A percentile compares a stretch with the other conserved stretches of the same genome.
These are phyloP conservation scores for Caenorhabditis parvicauda DNA, from an alignment of 2,888 invertebrate species.

Conservation along the genomic window DNA sequence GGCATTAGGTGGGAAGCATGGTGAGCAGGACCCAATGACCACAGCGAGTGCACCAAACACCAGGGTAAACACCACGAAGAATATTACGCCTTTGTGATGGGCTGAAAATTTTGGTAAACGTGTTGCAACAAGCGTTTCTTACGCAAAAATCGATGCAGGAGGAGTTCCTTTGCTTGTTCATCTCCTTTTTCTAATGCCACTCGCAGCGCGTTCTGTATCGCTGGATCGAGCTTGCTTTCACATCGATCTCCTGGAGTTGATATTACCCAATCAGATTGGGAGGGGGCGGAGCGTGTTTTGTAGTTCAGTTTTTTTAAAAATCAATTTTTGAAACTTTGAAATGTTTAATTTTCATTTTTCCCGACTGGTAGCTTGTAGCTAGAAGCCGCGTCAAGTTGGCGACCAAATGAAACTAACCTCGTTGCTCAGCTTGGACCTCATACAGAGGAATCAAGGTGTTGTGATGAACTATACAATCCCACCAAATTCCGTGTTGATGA, in stretches of 20 bases:
- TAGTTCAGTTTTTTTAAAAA: background rate
- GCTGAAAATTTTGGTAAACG: slow-evolving; percentile 23
- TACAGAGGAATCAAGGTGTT: slow-evolving; percentile 34
- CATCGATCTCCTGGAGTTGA: slow-evolving; percentile 25
- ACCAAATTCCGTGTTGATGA: slow-evolving; percentile 47
- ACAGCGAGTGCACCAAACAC: slow-evolving; percentile 39
- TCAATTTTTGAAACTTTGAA: background rate
- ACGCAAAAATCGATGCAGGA: slow-evolving; percentile 46
- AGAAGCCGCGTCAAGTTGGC: background rate
- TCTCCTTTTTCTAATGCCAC: slow-evolving; percentile 35
- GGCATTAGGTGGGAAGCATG: slow-evolving; percentile 48
- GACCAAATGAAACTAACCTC: slow-evolving; percentile 7
- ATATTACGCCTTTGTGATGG: slow-evolving; percentile 48
- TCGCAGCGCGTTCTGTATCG: slow-evolving; percentile 24
- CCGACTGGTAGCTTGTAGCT: background rate
- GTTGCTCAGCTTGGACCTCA: slow-evolving; percentile 19
- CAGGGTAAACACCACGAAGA: slow-evolving; percentile 46
- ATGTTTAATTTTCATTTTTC: background rate
- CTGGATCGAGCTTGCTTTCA: slow-evolving; percentile 38
- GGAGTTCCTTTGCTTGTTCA: slow-evolving; percentile 22
- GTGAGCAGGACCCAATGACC: slow-evolving; percentile 42
- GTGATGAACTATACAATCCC: slow-evolving; percentile 43
- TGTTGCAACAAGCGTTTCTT: slow-evolving; percentile 9
- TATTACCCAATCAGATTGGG: background rate
- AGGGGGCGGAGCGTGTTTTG: no score